phyloP scores from a whole-genome alignment of 2,888 invertebrate species.

The Callyntrura guangdongensis region DNA sequence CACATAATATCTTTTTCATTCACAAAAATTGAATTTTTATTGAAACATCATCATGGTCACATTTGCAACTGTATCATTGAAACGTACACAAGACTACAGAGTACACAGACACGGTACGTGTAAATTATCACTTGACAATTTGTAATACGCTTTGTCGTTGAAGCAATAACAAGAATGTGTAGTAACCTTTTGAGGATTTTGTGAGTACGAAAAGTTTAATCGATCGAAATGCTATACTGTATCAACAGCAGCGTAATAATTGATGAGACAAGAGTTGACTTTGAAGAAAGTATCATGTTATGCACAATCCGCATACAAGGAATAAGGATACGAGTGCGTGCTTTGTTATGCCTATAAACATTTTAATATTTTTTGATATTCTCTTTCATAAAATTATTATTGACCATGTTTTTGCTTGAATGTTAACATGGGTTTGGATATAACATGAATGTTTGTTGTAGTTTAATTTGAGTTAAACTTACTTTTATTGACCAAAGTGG shows the following conservation, averaged over 20 bases:
- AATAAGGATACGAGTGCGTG: not conserved
- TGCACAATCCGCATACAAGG: too few relatives aligned
- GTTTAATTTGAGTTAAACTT: conserved; percentile 24
- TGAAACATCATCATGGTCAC: conserved; percentile 2
- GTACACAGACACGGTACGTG: too few relatives aligned
- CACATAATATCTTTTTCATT: conserved; percentile 1
- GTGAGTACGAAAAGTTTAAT: conserved; percentile 14
- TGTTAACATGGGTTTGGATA: not conserved
- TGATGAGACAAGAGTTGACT: conserved; percentile 23
- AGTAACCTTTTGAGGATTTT: not conserved
- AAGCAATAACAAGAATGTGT: too few relatives aligned
- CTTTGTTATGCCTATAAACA: too few relatives aligned
- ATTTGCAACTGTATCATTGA: too few relatives aligned
- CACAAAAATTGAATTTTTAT: conserved; percentile 37
- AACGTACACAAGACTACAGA: too few relatives aligned
- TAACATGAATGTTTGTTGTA: not conserved
- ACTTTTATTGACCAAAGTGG: conserved; percentile 36
- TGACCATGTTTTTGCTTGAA: not conserved
- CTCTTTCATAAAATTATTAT: too few relatives aligned
- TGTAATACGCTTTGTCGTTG: too few relatives aligned
- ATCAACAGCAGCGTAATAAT: conserved; percentile 15
- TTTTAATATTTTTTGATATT: not conserved
- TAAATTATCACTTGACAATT: too few relatives aligned
- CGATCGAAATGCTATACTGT: conserved; percentile 8
- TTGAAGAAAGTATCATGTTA: conserved; percentile 27